A percentile compares a stretch with the other conserved stretches of the same genome.
These are phyloP conservation scores for Mimumesa dahlbomi DNA, from an alignment of 2,888 invertebrate genomes.

Conservation along the genomic window DNA sequence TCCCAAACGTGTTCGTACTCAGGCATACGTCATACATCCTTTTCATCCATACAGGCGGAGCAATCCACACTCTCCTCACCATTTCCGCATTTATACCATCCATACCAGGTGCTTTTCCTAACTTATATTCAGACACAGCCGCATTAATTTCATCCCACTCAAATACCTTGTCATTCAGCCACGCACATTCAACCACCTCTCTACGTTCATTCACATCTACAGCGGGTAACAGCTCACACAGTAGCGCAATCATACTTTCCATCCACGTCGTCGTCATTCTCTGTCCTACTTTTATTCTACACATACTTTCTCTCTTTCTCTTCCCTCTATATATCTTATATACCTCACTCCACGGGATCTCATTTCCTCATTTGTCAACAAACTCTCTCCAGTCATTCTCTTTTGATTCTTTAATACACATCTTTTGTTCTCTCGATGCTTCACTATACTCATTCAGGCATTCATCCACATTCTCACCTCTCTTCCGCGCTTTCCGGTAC, in stretches of 20 bases:
- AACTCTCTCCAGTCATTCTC: constrained; percentile 10
- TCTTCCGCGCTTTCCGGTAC: not conserved
- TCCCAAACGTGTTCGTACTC: not conserved
- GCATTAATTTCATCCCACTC: constrained; percentile 6
- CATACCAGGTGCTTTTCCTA: constrained; percentile 5
- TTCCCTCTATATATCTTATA: constrained; percentile 10
- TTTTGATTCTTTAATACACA: not conserved
- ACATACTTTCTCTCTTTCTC: not conserved
- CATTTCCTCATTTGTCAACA: not conserved
- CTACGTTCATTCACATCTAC: not conserved
- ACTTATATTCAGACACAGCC: not conserved
- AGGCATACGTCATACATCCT: constrained; percentile 8
- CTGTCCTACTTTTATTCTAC: not conserved
- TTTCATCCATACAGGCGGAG: constrained; percentile 1
- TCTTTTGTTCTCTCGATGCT: not conserved
- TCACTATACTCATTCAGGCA: not conserved
- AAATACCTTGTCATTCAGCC: not conserved
- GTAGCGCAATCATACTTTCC: constrained; percentile 5
- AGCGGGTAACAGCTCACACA: constrained; percentile 3
- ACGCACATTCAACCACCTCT: no score
- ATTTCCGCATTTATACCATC: constrained; percentile 6
- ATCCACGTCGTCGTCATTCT: not conserved
- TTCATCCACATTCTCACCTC: not conserved
- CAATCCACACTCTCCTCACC: not conserved
- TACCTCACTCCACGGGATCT: constrained; percentile 7